These are phyloP conservation scores for Natrix natrix DNA, from an alignment of 2,797 vertebrate genomes.

Conservation along the genomic window DNA sequence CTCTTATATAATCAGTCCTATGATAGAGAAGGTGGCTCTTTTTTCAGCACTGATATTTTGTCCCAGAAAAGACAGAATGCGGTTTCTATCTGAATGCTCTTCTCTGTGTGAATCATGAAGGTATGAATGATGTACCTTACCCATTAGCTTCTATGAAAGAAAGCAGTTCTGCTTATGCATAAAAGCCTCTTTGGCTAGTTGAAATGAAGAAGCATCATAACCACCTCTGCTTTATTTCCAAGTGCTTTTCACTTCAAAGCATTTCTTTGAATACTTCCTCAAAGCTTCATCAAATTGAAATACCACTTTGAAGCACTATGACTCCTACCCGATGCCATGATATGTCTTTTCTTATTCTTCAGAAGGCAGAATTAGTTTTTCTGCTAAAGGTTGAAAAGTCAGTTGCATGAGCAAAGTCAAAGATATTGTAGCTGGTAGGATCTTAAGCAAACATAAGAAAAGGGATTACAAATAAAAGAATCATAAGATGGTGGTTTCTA, in stretches of 20 bases:
- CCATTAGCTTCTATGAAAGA: background rate
- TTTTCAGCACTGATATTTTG: background rate
- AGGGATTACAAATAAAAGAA: background rate
- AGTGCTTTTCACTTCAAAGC: background rate
- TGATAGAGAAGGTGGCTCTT: background rate
- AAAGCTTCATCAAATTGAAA: background rate
- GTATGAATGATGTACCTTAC: background rate
- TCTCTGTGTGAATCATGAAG: background rate
- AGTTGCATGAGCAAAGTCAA: background rate
- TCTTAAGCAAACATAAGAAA: background rate
- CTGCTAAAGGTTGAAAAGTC: background rate
- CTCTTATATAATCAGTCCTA: background rate
- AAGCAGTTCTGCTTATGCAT: background rate
- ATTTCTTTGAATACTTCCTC: background rate
- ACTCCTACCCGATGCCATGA: background rate
- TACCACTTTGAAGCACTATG: background rate
- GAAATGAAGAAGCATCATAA: background rate
- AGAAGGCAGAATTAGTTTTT: background rate
- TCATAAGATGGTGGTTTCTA: background rate
- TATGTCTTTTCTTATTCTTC: background rate
- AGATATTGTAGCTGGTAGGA: background rate
- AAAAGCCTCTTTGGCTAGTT: background rate
- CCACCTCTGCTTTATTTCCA: background rate
- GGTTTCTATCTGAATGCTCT: background rate
- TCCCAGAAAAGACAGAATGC: background rate